Conservation (phyloP, 92 coral and sea anemone species). For the Anthopleura xanthogrammica region DNA sequence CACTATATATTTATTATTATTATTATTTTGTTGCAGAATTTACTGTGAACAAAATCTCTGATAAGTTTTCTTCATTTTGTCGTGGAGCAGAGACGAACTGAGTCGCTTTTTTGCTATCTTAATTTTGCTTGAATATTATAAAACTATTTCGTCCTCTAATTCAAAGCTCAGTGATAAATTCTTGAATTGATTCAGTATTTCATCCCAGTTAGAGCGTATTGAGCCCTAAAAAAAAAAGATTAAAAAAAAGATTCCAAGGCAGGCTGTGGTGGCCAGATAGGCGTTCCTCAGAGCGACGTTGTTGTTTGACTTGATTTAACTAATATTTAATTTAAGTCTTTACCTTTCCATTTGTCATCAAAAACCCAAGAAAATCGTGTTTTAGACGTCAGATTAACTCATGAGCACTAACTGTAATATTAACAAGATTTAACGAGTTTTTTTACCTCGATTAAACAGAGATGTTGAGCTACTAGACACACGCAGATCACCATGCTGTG, state of each 20-base stretch:
- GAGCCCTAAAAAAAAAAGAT: not conserved
- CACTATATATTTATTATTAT: too few relatives aligned
- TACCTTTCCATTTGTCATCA: not conserved
- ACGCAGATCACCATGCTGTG: not conserved
- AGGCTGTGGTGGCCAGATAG: not conserved
- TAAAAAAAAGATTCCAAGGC: not conserved
- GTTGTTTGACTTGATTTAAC: not conserved
- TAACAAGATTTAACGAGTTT: not conserved
- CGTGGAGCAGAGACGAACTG: too few relatives aligned
- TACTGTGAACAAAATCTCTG: too few relatives aligned
- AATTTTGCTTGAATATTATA: too few relatives aligned
- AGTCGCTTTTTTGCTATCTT: too few relatives aligned
- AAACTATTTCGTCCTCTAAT: not conserved
- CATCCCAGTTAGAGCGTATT: not conserved
- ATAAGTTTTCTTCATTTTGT: too few relatives aligned
- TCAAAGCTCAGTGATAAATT: not conserved
- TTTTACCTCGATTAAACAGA: not conserved
- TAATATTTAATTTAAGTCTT: not conserved
- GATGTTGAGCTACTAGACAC: not conserved
- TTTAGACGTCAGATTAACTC: slow-evolving; percentile 1
- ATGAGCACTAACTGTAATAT: not conserved
- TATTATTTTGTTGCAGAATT: too few relatives aligned
- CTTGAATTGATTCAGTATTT: not conserved
- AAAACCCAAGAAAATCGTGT: not conserved
- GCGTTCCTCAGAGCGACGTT: not conserved